These are phyloP conservation scores for Vandiemenella viatica DNA, from an alignment of 2,888 invertebrate species.

Conservation along the genomic window DNA sequence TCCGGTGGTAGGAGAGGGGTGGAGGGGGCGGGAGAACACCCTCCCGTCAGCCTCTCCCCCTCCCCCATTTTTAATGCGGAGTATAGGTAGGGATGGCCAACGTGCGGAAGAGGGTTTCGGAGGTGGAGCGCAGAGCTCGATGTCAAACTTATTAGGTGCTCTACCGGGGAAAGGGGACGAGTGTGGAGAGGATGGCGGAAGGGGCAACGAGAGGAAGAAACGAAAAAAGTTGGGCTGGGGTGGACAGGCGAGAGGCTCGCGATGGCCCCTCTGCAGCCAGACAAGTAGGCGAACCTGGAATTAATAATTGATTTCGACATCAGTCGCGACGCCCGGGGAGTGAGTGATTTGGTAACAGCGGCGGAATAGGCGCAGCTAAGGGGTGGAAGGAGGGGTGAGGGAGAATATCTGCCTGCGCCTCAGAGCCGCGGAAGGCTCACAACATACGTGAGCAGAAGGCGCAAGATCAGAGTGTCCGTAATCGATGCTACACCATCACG, in stretches of 20 bases:
- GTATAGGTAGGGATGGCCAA: too few species aligned
- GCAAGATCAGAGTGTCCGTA: too few species aligned
- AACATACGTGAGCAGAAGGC: too few species aligned
- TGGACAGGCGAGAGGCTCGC: not conserved
- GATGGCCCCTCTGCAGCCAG: not conserved
- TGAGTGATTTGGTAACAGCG: not conserved
- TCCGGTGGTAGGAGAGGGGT: slow-evolving; percentile 4
- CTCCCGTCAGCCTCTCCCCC: too few species aligned
- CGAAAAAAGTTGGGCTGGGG: not conserved
- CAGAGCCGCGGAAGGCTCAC: too few species aligned
- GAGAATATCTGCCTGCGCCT: too few species aligned
- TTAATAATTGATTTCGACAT: slow-evolving; percentile 4
- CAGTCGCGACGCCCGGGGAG: not conserved
- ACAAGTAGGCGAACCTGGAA: not conserved
- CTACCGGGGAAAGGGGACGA: not conserved
- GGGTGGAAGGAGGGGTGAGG: too few species aligned
- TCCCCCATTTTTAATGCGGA: too few species aligned
- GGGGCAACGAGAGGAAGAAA: not conserved
- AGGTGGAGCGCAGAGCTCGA: slow-evolving; percentile 7
- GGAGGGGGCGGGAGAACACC: not conserved
- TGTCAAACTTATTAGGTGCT: slow-evolving; percentile 12
- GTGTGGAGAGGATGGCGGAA: not conserved
- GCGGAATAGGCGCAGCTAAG: too few species aligned
- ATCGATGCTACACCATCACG: too few species aligned
- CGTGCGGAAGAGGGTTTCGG: too few species aligned